Evolutionary conservation across 1,140 invertebrate genomes (phyloP), one percentile per base, ranked within the genome.

Genomic region (Anthonomus grandis): DNA sequence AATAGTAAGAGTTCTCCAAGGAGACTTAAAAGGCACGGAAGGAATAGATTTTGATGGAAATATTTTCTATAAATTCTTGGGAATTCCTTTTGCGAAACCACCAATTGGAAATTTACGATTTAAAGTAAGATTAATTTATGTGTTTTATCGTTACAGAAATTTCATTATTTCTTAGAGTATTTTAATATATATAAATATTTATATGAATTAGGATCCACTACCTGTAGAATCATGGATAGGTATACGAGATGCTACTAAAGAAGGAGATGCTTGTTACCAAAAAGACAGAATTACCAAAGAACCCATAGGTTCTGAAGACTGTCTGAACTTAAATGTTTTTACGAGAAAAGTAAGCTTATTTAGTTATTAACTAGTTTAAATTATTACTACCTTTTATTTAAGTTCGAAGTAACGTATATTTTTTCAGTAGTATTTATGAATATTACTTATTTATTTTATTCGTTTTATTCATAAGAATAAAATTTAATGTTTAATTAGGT

Each of bases 221-320:
- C 64, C 70, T 12, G 52, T 70, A 0, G 66, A 75, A 42, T 17
- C 69, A 15, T 83, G 81, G 81, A 48, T 64, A 4, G 70, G 67
- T 4, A 48, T 75, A 22, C 70, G 66, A 18, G 68, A 82, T 27
- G 73, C 72, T 3, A 70, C 59, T 0, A 59, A 75, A 54, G 76
- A 76, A 50, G 76, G 70, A 2, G 64, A 69, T 6, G 58, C 57
- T 4, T 79, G 76, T 25, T 53, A 62, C 2, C 57, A 63, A 5
- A 44, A 21, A 37, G 42, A 63, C 42, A 8, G 54, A 6, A 9
- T 62, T 2, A 47, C 55, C 22, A 17, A 50, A 8, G 9, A 63
- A 34, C 25, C 17, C 17, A n/a, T 45, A 9, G 64, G 64, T 1
- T 52, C 46, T 18, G 64, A 66, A 46, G 63, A 66, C 25, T 66